Conservation (phyloP, 2,888 invertebrate species). For the Linyphia triangularis region DNA sequence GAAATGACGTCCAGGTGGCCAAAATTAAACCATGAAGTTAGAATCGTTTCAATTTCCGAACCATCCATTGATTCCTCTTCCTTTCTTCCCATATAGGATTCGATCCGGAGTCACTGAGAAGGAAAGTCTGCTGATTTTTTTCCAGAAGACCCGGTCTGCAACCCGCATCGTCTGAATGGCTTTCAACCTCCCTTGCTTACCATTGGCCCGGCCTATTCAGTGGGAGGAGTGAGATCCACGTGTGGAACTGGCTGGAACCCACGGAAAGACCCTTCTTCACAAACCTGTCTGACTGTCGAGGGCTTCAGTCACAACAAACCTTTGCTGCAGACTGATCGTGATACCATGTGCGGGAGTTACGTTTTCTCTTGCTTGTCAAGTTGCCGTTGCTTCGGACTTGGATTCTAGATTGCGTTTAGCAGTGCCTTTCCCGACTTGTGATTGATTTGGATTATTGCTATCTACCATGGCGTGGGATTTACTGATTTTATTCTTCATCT, state of each 20-base stretch:
- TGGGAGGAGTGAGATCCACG: constrained; percentile 62
- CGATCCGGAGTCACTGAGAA: constrained; percentile 32
- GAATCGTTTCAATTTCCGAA: constrained; percentile 4
- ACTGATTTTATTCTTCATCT: constrained; percentile 24
- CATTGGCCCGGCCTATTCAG: constrained; percentile 31
- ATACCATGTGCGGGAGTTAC: constrained; percentile 25
- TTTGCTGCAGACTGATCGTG: neutral
- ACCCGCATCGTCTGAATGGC: constrained; percentile 59
- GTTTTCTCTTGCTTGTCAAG: constrained; percentile 9
- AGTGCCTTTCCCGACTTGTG: constrained; percentile 16
- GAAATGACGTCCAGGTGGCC: constrained; percentile 55
- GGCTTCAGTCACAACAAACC: constrained; percentile 15
- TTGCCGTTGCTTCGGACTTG: neutral
- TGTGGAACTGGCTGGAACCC: constrained; percentile 17
- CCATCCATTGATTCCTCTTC: constrained; percentile 29
- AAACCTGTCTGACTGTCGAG: constrained; percentile 36
- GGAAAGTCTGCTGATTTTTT: neutral
- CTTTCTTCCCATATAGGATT: constrained; percentile 46
- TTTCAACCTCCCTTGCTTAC: neutral
- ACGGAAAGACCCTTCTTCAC: neutral
- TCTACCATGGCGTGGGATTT: neutral
- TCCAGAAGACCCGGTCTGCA: constrained; percentile 5
- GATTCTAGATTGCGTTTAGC: constrained; percentile 2
- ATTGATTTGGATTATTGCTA: neutral
- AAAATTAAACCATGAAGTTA: constrained; percentile 59